Base-by-base conservation (phyloP, 2,888 invertebrate species). In the Drosophila dives region DNA sequence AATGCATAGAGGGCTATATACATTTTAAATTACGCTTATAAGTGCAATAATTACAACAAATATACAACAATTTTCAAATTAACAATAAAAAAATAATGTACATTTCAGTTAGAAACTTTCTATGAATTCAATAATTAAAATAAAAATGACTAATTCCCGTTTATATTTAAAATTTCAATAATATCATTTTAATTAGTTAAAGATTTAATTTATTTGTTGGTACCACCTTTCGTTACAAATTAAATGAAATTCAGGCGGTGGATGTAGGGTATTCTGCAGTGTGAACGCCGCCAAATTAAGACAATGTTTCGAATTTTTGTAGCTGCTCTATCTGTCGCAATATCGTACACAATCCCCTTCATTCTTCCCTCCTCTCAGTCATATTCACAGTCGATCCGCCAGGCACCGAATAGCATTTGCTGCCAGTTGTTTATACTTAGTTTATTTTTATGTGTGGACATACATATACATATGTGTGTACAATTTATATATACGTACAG, bases 301-400 rank as follows among this genome's bases (percentile, higher is more conserved):
- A 42, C 15, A 61, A 29, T 26, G 15, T 45, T n/a, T 15, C 42
- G 6, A 53, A 23, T 66, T 38, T 38, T 49, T 50, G n/a, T 33
- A 61, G 48, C 63, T 49, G 42, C 65, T 49, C 62, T 66, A 56
- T 79, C 56, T 51, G 58, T 73, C 49, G 55, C 68, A 68, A 64
- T 73, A 76, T 69, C 65, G 64, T 56, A 51, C 29, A 17, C 23
- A 34, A 58, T 56, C 64, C 40, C 29, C 51, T 36, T n/a, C 20
- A n/a, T 36, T 51, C 32, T 12, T 20, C 20, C 51, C 51, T 33
- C 7, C 38, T n/a, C 20, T 3, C 10, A 5, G 29, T 5, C 55
- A 7, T 38, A 29, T 36, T 23, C n/a, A 40, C n/a, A 48, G 45
- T 11, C 17, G 15, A 23, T 23, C 29, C 36, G 26, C 26, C 32